These are phyloP conservation scores for Pterobdella sp. DNA, from an alignment of 2,888 invertebrate genomes.

Conservation along the genomic window DNA sequence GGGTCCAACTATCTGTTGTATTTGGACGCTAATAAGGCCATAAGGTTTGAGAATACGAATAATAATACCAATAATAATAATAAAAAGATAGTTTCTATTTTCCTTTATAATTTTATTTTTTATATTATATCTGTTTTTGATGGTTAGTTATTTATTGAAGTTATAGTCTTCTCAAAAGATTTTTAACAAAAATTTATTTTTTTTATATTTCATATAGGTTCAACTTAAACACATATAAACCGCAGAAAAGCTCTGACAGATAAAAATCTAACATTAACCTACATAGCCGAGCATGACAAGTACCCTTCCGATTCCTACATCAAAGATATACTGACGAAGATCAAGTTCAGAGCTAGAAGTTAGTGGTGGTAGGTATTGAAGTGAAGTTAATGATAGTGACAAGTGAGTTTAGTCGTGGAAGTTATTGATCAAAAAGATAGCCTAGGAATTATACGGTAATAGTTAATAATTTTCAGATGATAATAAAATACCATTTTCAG, in stretches of 20 bases:
- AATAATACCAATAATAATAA: not conserved
- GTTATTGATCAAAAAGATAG: not conserved
- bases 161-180: no score
- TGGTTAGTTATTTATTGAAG: no score
- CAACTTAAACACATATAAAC: not conserved
- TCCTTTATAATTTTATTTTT: no score
- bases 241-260: constrained; percentile 16
- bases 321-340: constrained; percentile 21
- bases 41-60: constrained; percentile 14
- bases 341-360: constrained; percentile 32
- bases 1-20: constrained; percentile 34
- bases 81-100: not conserved
- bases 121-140: no score
- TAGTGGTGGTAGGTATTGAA: not conserved
- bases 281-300: constrained; percentile 24
- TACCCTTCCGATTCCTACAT: constrained; percentile 30
- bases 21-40: constrained; percentile 31
- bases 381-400: not conserved
- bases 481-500: constrained; percentile 22
- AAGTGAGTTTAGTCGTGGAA: not conserved
- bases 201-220: no score
- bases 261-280: constrained; percentile 30
- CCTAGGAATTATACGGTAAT: not conserved
- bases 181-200: no score
- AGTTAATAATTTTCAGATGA: not conserved